A percentile compares a stretch with the other conserved stretches of the same genome.
These are phyloP conservation scores for Drosophila atripex DNA, from an alignment of 2,888 invertebrate genomes.

Conservation along the genomic window DNA sequence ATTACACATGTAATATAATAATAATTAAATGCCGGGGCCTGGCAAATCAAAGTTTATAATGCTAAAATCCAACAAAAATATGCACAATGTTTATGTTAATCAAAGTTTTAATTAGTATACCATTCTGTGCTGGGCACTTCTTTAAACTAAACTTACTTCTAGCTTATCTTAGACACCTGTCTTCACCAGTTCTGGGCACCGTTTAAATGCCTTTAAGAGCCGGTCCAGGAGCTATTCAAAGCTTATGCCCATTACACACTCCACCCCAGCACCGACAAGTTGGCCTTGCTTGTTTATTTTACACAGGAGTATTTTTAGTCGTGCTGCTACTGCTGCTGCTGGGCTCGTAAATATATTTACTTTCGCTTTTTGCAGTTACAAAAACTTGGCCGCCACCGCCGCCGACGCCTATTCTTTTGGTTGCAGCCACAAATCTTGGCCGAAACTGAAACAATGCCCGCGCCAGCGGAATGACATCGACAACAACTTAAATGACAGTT, in stretches of 20 bases:
- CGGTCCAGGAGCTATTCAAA: slow-evolving; percentile 9
- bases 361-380: slow-evolving; percentile 62
- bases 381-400: slow-evolving; percentile 52
- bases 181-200: too few relatives aligned
- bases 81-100: slow-evolving; percentile 34
- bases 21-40: slow-evolving; percentile 41
- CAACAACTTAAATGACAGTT: slow-evolving; percentile 78
- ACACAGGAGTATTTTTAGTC: slow-evolving; percentile 68
- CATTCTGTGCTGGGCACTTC: background rate
- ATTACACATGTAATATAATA: slow-evolving; percentile 35
- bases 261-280: slow-evolving; percentile 5
- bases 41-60: slow-evolving; percentile 36
- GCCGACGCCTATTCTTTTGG: slow-evolving; percentile 38
- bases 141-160: background rate
- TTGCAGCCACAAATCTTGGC: slow-evolving; percentile 72
- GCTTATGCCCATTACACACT: slow-evolving; percentile 51
- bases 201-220: slow-evolving; percentile 34
- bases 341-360: slow-evolving; percentile 75
- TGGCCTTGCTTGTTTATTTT: slow-evolving; percentile 60
- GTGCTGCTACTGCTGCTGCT: slow-evolving; percentile 30
- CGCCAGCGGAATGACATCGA: slow-evolving; percentile 73
- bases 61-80: slow-evolving; percentile 17
- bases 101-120: slow-evolving; percentile 10
- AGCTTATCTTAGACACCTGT: background rate
- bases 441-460: slow-evolving; percentile 45